These are phyloP conservation scores for Cephus rjabovi DNA, from an alignment of 2,888 invertebrate species.

Conservation along the genomic window DNA sequence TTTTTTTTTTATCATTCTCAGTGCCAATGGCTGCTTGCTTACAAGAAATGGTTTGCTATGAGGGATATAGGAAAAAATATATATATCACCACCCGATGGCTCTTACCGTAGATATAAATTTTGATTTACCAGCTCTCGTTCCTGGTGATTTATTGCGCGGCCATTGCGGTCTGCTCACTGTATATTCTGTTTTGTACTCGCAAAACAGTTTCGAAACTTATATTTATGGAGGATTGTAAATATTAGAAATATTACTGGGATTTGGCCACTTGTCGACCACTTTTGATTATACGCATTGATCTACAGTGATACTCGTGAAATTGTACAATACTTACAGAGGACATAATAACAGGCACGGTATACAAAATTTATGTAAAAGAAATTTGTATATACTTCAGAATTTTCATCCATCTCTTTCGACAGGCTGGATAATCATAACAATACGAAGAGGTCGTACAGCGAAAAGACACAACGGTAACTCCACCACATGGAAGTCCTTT, in stretches of 20 bases:
- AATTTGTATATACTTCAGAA: background rate
- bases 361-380: background rate
- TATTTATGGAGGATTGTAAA: background rate
- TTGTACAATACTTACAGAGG: background rate
- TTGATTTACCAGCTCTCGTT: background rate
- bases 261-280: background rate
- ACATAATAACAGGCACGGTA: background rate
- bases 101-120: background rate
- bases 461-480: constrained; percentile 4
- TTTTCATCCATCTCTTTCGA: background rate
- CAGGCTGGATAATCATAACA: background rate
- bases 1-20: background rate
- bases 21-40: background rate
- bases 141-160: background rate
- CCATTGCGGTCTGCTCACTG: background rate
- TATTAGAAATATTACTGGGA: background rate
- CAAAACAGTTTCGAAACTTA: background rate
- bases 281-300: background rate
- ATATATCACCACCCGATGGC: background rate
- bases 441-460: background rate
- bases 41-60: background rate
- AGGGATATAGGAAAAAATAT: background rate
- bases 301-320: background rate
- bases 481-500: background rate
- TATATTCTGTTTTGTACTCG: background rate